A percentile compares a stretch with the other conserved stretches of the same genome.
phyloP scores from a whole-genome alignment of 1,140 invertebrate genomes.

The Euura saliciscinereae region DNA sequence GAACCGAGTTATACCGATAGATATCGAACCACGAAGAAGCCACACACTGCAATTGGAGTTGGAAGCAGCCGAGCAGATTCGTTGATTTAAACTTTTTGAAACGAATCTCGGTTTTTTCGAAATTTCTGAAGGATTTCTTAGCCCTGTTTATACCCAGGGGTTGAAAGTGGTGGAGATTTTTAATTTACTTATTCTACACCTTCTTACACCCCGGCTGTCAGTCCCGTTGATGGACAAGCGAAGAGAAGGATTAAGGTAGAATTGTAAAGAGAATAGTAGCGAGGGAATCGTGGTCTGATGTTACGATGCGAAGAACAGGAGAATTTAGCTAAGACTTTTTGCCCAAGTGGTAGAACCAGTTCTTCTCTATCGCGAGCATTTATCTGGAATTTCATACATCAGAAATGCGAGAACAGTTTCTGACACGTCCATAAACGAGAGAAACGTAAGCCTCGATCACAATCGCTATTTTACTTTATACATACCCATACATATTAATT shows the following conservation, averaged over 20 bases:
- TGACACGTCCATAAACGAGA: constrained; percentile 5
- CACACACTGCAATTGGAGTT: no score
- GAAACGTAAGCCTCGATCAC: not conserved
- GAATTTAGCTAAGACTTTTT: not conserved
- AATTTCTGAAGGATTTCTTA: no score
- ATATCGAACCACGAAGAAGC: not conserved
- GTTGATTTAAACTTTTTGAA: no score
- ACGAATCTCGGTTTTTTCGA: no score
- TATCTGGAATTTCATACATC: not conserved
- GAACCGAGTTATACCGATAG: not conserved
- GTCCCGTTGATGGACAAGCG: not conserved
- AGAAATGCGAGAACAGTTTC: constrained; percentile 3
- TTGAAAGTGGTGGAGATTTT: not conserved
- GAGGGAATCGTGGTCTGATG: not conserved
- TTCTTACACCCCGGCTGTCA: not conserved
- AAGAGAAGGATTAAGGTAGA: no score
- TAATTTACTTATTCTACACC: not conserved
- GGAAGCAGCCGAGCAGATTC: no score
- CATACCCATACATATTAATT: not conserved
- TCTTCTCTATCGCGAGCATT: constrained; percentile 1
- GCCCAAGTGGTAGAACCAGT: not conserved
- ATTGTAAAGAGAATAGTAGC: not conserved
- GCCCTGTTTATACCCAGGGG: no score
- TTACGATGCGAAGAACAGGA: not conserved
- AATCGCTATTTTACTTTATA: not conserved